Base-by-base conservation (phyloP, 2,888 invertebrate genomes). In the Parochlus steinenii region DNA sequence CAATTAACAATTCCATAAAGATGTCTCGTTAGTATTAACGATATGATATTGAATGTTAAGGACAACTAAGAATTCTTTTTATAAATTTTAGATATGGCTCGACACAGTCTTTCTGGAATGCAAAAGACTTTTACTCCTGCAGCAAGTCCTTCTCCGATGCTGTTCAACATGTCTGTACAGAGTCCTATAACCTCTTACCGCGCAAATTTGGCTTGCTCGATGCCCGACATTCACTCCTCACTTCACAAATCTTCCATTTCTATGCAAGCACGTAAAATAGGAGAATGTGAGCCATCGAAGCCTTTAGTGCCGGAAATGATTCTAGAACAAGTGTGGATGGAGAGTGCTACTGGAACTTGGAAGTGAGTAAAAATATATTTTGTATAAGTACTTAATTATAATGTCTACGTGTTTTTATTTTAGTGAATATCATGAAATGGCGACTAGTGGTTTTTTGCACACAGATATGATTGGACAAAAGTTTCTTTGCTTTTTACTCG, bases 301-400 rank as follows among this genome's bases (percentile, higher is more conserved):
- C 82, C 83, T 1, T 58, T 86, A 17, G 74, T 76, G 45, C 90
- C 92, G 0, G 80, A 83, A 45, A 66, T 90, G 42, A 90, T 89
- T 48, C 62, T 93, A 28, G 90, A 93, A 45, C 79, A 82, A 50
- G 62, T 90, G 10, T 93, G 92, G 92, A 80, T 80, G 0, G 92
- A 92, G 48, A 72, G 62, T 39, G 62, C 50, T 45, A 41, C 48
- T 56, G 42, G 65, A 61, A 52, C 48, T 48, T 28, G 65, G 67
- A 40, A 51, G 43, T 23, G 37, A 49, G 0, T 54, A 47, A 3
- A 58, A 62, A 39, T 49, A 48, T 10, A 38, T 31, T 12, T 8
- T 26, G 14, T 28, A 23, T 10, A 28, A n/a, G n/a, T n/a, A n/a
- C n/a, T n/a, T n/a, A n/a, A n/a, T n/a, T n/a, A n/a, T n/a, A n/a